Evolutionary conservation across 2,113 vertebrate species (phyloP), one percentile per base, ranked within the genome.

Genomic region (Meriones unguiculatus): DNA sequence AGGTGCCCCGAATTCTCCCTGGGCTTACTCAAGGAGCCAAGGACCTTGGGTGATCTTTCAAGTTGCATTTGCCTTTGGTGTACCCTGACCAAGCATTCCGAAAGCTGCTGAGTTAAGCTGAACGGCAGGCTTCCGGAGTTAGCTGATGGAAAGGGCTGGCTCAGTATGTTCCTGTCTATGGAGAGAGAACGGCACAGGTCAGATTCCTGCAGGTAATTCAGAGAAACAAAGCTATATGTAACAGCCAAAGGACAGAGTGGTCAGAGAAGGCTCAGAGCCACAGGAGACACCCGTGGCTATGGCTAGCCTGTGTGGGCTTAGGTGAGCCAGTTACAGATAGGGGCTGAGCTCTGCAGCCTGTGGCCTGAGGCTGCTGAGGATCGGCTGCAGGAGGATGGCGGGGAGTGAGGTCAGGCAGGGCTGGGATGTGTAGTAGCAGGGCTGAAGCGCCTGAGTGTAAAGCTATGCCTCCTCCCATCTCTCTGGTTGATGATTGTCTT

Each of bases 281-380:
- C 22, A 1, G 54, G 62, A n/a, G 25, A 69, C 67, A 7, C 22
- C 17, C 25, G 57, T 57, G 57, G 0, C 1, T 20, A 10, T 24
- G 38, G n/a, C 8, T 41, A 2, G 50, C 75, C 78, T n/a, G 25
- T 80, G 81, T 11, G 28, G 41, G 59, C 28, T 20, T 25, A 52
- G 22, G 54, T 3, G 2, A 54, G 54, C 28, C 70, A 28, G 32
- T 4, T 28, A 77, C 0, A 0, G 18, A 5, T n/a, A 35, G 9
- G 62, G 50, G 22, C 50, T 80, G 41, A 65, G 7, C 52, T 11
- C 35, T 87, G 59, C 46, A 12, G 5, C 28, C 77, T 70, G 24
- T n/a, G 30, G 32, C 0, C 0, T 50, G 86, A 35, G 76, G 67
- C 81, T 4, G 67, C 81, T 4, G n/a, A 88, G 22, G 81, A 15